Evolutionary conservation across 2,797 vertebrate species (phyloP), one percentile per base, ranked within the genome.

Genomic region (Sebastes steindachneri): DNA sequence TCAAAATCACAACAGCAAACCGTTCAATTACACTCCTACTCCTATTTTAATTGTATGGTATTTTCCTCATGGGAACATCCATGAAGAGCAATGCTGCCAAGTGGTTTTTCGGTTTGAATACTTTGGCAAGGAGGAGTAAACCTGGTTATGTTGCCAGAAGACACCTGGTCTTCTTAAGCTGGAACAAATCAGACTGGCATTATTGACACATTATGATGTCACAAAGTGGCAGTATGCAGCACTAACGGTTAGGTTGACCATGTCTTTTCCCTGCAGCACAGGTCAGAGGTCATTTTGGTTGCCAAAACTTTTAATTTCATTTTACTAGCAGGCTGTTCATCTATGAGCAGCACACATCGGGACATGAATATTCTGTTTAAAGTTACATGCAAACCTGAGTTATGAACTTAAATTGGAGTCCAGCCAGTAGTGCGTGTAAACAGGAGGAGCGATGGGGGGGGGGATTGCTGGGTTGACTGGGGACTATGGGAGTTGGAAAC

Each of bases 401-500:
- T 29, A 57, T 71, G 45, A 23, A 69, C 5, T 35, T 12, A 48
- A 66, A 72, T 21, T 73, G 37, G 59, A 79, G 48, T 64, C 14
- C 26, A 68, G 68, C 33, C 54, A 37, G 55, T 3, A 3, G 68
- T 37, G 63, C 8, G 4, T 66, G 80, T 80, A 65, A 31, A 81
- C 25, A 26, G 48, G 37, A 63, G 21, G 9, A 9, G 1, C 1
- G 53, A 48, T 58, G 15, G 26, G 63, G 2, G 2, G 7, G n/a
- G 17, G 26, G n/a, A n/a, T n/a, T 1, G 3, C 45, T 69, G 0
- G 2, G 68, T 55, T 17, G 29, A 73, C 1, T 1, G 4, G 66
- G 68, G 66, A 67, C 77, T 65, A 9, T 55, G 77, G 73, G 70
- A 87, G 83, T 66, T 73, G 65, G 68, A 55, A 85, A 57, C 48